Base-by-base conservation (phyloP, 2,797 vertebrate species). In the Sylvilagus floridanus region DNA sequence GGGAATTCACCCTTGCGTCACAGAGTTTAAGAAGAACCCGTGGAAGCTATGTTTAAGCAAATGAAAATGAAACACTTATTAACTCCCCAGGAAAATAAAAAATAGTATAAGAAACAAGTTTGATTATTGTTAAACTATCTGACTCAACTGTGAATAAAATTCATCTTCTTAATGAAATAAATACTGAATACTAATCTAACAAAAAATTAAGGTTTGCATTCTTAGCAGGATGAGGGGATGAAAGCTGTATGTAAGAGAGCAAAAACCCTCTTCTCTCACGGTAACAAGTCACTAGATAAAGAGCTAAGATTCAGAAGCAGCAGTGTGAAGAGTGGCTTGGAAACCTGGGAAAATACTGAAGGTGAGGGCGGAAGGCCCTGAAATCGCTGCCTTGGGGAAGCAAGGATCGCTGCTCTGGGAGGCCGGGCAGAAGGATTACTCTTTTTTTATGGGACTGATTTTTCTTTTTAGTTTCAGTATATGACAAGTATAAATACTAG, bases 61-160 rank as follows among this genome's bases (percentile, higher is more conserved):
- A 76, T 69, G 13, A 81, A 94, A 92, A 89, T 42, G 3, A 88
- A 21, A 84, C 22, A 72, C 37, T 88, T 72, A 63, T 26, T 84
- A 84, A 91, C 69, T 84, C n/a, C n/a, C 79, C 7, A 19, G 16
- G 52, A 84, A 88, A 79, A 83, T 30, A 88, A 86, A 86, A 86
- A 62, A 79, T 2, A 63, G 14, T 35, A 37, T 11, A 63, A 87
- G 71, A 93, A 92, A 35, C 32, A 92, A 86, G 24, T 73, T 28
- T 69, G 52, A 82, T 91, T 84, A 93, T 72, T 37, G 32, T 90
- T 87, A 83, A 11, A 32, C 3, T 83, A 52, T 69, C 47, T 88
- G 71, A 84, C 30, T 90, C 68, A 85, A 19, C 14, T 92, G 76
- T 90, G 24, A 95, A 24, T 47, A 88, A 68, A 35, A 54, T 65